phyloP scores from a whole-genome alignment of 2,113 vertebrate species.

The Athene noctua region DNA sequence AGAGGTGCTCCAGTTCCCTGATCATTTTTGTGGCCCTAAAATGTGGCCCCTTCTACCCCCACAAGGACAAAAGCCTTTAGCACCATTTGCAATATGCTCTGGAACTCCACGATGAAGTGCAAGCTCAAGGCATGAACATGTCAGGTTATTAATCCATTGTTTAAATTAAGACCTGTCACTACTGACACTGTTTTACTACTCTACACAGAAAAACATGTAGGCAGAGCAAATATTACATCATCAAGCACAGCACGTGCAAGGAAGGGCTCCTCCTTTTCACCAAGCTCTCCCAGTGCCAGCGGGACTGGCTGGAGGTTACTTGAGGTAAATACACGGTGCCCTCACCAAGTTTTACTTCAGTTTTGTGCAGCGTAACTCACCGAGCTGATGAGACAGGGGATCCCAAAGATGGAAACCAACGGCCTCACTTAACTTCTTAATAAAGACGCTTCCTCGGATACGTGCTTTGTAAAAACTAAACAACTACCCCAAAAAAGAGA shows the following conservation, averaged over 20 bases:
- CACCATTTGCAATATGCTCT: neutral
- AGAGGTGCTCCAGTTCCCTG: neutral
- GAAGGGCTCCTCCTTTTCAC: neutral
- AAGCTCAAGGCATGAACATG: neutral
- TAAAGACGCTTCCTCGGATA: neutral
- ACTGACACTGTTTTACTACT: neutral
- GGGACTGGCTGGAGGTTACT: neutral
- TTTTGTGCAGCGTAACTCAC: neutral
- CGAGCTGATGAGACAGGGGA: neutral
- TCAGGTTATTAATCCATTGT: neutral
- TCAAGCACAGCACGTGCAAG: neutral
- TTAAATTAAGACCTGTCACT: neutral
- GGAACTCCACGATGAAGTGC: rapidly evolving
- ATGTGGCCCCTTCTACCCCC: neutral
- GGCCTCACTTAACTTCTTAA: neutral
- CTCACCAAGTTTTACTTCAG: neutral
- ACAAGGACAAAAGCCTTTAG: neutral
- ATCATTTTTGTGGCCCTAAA: neutral
- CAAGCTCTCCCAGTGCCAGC: neutral
- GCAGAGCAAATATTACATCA: neutral
- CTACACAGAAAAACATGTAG: neutral
- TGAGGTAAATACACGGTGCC: rapidly evolving
- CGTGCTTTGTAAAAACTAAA: neutral
- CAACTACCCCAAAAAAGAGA: neutral
- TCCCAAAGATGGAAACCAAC: neutral